Base-by-base conservation (phyloP, 2,888 invertebrate species). In the Polydrusus tereticollis region DNA sequence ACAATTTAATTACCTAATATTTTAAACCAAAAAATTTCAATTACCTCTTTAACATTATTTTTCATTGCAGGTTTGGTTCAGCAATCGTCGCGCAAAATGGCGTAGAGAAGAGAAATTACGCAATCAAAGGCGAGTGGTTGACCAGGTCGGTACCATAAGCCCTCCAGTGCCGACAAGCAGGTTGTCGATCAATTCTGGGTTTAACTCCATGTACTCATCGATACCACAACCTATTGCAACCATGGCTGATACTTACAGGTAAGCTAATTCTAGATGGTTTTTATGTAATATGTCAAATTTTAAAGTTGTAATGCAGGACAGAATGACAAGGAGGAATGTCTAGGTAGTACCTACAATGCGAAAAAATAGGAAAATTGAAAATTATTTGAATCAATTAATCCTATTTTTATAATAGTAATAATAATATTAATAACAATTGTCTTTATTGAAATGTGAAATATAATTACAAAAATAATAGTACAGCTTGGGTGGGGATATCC, bases 81-180 rank as follows among this genome's bases (percentile, higher is more conserved):
- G 98, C 76, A 99, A 99, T 87, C 93, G 99, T 66, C 90, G 99
- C 59, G 99, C 99, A 78, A 99, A 99, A 88, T 99, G 98, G 98
- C 92, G 99, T 63, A 90, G 99, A 16, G 99, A 99, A 85, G 99
- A 99, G 86, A 99, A 99, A 87, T 89, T 99, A 72, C 91, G 99
- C 64, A 98, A 95, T 84, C 98, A 98, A 87, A 88, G 95, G 77
- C 88, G 95, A 68, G 88, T 89, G 72, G 89, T 88, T 41, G 89
- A 89, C 82, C 89, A 88, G 83, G 85, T 86, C 52, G 84, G 86
- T n/a, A 81, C 81, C 29, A 81, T 86, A 47, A 88, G 88, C 80
- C 88, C 88, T 62, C 91, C 86, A 84, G 88, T 88, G n/a, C 88
- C 88, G 66, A 88, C 89, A 55, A 90, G 89, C 69, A 88, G 89